Evolutionary conservation across 2,797 vertebrate genomes (phyloP), one percentile per base, ranked within the genome.

Genomic region (Chrysocyon brachyurus): DNA sequence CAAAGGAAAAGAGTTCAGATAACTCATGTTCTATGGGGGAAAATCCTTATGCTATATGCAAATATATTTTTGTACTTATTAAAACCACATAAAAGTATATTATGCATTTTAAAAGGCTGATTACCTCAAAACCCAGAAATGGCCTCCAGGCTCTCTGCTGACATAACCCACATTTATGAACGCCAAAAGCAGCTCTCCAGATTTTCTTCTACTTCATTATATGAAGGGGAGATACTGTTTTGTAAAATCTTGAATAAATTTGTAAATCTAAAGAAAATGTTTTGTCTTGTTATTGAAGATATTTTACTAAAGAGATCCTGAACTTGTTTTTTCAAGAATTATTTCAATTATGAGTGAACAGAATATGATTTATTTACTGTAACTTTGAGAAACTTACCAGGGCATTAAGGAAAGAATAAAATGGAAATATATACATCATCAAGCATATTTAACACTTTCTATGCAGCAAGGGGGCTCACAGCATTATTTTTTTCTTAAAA

Each of bases 61-160:
- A 82, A 96, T 92, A 79, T 87, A 83, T 94, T 91, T 96, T 86
- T 79, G 73, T 90, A 87, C 46, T 95, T 75, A 92, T 96, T 96
- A 97, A 94, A 97, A 81, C 61, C 52, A 89, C 94, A 96, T 96
- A 95, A 96, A 97, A 95, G 79, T 84, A 68, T 90, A 96, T 95
- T 92, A 90, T 77, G 90, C 66, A 75, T 94, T 96, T 97, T 81
- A 94, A 94, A 97, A 94, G 87, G 70, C 93, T 94, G 81, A 94
- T 95, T 91, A 97, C 79, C 89, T 97, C 93, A 77, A 75, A 97
- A 94, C 83, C 83, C 93, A 97, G 91, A 91, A 87, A 96, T 85
- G n/a, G 59, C 91, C 82, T 91, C 49, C 46, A 26, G 87, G 89
- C 59, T 96, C n/a, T 96, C 16, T 31, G 66, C 86, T 88, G 91